Evolutionary conservation across 2,113 vertebrate genomes (phyloP), one percentile per base, ranked within the genome.

Genomic region (Bucco capensis): DNA sequence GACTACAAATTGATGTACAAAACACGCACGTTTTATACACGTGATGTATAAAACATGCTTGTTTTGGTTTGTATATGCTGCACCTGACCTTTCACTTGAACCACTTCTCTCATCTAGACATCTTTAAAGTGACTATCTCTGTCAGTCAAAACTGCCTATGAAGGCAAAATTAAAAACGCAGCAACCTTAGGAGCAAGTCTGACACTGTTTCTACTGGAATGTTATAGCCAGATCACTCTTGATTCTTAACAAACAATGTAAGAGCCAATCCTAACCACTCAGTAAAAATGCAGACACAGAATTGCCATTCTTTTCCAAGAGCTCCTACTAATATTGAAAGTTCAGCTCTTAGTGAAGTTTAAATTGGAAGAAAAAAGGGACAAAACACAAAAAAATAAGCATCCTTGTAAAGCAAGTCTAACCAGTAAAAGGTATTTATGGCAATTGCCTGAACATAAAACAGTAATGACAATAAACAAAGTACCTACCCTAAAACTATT

Each of bases 401-500:
- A 89, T 24, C 30, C 25, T 30, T 62, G 15, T 80, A 75, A 76
- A 73, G 61, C 35, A 75, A 70, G 17, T 38, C 40, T 73, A 76
- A 90, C 42, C 19, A 77, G 47, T 64, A 88, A 71, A 72, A 85
- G 24, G 37, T 87, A 82, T 81, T 93, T 83, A 76, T 56, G 79
- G 27, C 5, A 2, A 84, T 1, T 70, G 53, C 38, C 47, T 46
- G 58, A 81, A 61, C 40, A 61, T 46, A 78, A 92, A 94, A 15
- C 50, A 84, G 85, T 85, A 93, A 88, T 35, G 49, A 78, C 37
- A 84, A 90, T 49, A 92, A 91, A 81, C 65, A 89, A 87, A 88
- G 6, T 30, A 76, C 35, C 47, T 67, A 77, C 35, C 2, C 0
- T 81, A 15, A 11, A 42, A 94, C 46, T 73, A n/a, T 22, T 85